Base-by-base conservation (phyloP, 2,888 invertebrate species). In the Drosophila neotestacea region DNA sequence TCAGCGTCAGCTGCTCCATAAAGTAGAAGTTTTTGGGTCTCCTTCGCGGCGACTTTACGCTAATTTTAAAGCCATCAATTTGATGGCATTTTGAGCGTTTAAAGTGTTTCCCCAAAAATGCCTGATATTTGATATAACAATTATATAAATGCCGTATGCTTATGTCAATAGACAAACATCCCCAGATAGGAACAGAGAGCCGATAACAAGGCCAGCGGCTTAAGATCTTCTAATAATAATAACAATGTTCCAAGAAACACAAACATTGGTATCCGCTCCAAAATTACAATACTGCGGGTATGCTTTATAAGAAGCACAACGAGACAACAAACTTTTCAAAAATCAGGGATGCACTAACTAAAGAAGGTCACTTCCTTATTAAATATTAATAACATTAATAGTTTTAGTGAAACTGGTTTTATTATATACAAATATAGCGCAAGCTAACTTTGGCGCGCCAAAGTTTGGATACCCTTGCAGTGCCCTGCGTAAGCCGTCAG, bases 51-150 rank as follows among this genome's bases (percentile, higher is more conserved):
- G 62, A 62, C 58, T 71, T 79, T 65, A 70, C 70, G 66, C 79
- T 77, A 85, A 85, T 85, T 87, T 87, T 85, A 85, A 85, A 87
- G 83, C 69, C 85, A 79, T 85, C 79, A 85, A 85, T 77, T 85
- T 79, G 74, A 85, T 87, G 79, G 81, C 70, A 67, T 68, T 77
- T 72, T 72, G 70, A 81, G 88, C 58, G 69, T 61, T 85, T 85
- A 81, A 85, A 85, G 83, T 71, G 67, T 44, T 70, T 66, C 60
- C 56, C 64, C 61, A 46, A 64, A 51, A 75, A 70, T 72, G 70
- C 72, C 80, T 77, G 78, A 85, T 82, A 82, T 84, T 85, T 87
- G 87, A 78, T 85, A 87, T 79, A 80, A 75, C 85, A 84, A 84
- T 84, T 84, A 84, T 78, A 82, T 85, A 82, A 82, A 87, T 74